Evolutionary conservation across 1,140 invertebrate genomes (phyloP).

Genomic region (Bombus confusus): DNA sequence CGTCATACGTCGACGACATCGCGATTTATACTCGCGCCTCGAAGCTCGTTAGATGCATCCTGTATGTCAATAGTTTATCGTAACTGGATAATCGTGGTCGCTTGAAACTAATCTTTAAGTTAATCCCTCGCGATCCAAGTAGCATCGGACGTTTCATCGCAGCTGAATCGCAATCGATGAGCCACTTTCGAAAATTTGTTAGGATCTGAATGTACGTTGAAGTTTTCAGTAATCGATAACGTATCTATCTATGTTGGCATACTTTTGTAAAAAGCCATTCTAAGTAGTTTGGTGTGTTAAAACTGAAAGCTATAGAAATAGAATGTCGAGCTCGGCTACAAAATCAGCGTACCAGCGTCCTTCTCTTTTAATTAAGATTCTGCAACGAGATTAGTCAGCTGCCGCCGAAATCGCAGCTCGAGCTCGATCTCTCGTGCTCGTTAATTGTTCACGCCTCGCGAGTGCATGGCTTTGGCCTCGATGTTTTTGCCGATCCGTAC

Average conservation of each 20-base stretch:
- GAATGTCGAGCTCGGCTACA: neutral
- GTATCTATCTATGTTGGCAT: too few relatives aligned
- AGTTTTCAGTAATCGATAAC: too few relatives aligned
- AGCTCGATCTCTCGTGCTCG: neutral
- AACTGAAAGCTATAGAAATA: neutral
- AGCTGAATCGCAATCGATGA: too few relatives aligned
- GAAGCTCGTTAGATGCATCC: neutral
- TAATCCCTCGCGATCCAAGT: too few relatives aligned
- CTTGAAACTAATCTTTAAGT: neutral
- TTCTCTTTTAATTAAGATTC: neutral
- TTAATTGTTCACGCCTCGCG: conserved; percentile 6
- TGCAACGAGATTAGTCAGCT: too few relatives aligned
- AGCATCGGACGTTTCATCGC: too few relatives aligned
- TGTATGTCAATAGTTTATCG: neutral
- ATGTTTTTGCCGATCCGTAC: neutral
- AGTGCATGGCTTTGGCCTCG: neutral
- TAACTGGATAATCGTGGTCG: neutral
- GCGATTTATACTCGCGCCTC: conserved; percentile 34
- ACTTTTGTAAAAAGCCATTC: too few relatives aligned
- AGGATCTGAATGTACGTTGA: too few relatives aligned
- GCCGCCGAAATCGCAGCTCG: neutral
- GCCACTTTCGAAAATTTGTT: too few relatives aligned
- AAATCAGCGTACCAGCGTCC: neutral
- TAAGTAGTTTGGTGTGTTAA: too few relatives aligned
- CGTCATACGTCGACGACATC: conserved; percentile 36